These are phyloP conservation scores for Stigmatopora argus DNA, from an alignment of 2,113 vertebrate genomes.

Conservation along the genomic window DNA sequence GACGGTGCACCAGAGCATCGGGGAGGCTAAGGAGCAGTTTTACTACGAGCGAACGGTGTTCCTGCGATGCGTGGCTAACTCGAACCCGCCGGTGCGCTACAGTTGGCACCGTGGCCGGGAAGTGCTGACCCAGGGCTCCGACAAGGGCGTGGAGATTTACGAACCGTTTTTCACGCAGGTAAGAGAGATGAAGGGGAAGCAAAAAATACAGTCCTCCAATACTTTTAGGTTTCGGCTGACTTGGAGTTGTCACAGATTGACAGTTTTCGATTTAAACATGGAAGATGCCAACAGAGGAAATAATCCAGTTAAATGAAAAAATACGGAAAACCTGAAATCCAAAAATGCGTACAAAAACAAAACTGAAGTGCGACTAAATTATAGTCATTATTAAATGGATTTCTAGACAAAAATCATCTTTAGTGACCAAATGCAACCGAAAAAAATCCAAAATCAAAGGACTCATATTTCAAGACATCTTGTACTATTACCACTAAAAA, in stretches of 20 bases:
- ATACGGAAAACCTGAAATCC: no score
- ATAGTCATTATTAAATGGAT: no score
- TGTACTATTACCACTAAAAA: no score
- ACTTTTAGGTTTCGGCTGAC: neutral
- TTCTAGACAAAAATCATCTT: no score
- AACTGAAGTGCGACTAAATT: no score
- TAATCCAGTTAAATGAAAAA: no score
- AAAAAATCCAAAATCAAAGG: no score
- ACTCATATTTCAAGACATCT: no score
- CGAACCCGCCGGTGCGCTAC: conserved; percentile 93
- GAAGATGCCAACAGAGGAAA: no score
- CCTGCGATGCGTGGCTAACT: conserved; percentile 93
- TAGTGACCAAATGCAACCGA: no score
- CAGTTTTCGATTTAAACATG: no score
- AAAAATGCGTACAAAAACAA: no score
- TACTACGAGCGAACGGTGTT: conserved; percentile 97
- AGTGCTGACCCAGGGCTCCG: conserved; percentile 89
- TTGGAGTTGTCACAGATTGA: neutral
- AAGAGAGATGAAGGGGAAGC: conserved; percentile 31
- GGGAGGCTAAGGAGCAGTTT: conserved; percentile 96
- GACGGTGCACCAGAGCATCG: conserved; percentile 97
- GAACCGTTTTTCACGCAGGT: conserved; percentile 99
- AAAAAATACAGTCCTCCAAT: neutral
- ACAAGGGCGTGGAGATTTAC: conserved; percentile 98
- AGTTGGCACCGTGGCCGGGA: conserved; percentile 94